These are phyloP conservation scores for Sinentomon sp. DNA, from an alignment of 2,888 invertebrate species.

Conservation along the genomic window DNA sequence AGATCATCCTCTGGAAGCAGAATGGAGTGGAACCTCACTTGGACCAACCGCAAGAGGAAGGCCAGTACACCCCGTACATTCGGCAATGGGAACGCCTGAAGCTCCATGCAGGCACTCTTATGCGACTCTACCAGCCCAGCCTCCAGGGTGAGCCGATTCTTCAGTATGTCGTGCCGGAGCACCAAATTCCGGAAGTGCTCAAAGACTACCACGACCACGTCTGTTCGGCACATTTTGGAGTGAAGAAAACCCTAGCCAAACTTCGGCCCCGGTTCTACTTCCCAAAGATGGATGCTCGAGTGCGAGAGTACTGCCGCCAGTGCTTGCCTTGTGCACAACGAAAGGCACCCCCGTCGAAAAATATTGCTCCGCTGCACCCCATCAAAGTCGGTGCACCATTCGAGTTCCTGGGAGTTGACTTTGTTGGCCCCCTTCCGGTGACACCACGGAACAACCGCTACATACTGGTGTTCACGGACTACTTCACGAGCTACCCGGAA, in stretches of 20 bases:
- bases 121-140: too few species aligned
- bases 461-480: conserved; percentile 12
- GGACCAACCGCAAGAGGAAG: too few species aligned
- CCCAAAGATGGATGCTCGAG: background rate
- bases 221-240: background rate
- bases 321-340: background rate
- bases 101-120: too few species aligned
- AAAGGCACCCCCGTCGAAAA: background rate
- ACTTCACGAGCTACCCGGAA: conserved; percentile 10
- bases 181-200: too few species aligned
- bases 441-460: conserved; percentile 9
- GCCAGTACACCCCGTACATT: too few species aligned
- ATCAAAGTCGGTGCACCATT: conserved; percentile 10
- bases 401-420: conserved; percentile 11
- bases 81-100: too few species aligned
- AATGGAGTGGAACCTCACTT: too few species aligned
- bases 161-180: too few species aligned
- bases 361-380: background rate
- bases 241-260: background rate
- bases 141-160: too few species aligned
- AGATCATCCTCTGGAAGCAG: too few species aligned
- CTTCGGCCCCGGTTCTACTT: background rate
- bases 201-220: background rate
- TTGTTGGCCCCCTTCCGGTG: conserved; percentile 11
- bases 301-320: background rate